Conservation (phyloP, 2,113 vertebrate species). For the Taurulus bubalis region DNA sequence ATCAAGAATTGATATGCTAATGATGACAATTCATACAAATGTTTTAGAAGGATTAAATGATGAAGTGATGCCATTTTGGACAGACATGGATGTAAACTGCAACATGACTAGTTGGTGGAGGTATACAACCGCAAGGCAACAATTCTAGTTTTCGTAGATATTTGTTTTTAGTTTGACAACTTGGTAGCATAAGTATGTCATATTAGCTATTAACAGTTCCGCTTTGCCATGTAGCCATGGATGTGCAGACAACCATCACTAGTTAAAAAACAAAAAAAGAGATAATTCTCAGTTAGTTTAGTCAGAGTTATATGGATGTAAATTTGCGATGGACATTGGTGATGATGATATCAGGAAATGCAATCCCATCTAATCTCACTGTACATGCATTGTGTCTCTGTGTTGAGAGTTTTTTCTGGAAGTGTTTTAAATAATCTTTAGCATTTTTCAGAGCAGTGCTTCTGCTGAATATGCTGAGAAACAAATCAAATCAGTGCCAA, state of each 20-base stretch:
- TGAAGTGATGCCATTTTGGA: background rate
- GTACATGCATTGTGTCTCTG: background rate
- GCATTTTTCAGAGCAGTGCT: background rate
- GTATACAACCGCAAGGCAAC: background rate
- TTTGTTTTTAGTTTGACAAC: background rate
- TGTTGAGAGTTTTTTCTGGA: background rate
- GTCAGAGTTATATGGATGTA: background rate
- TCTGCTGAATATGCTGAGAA: background rate
- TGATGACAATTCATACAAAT: background rate
- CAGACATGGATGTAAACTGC: background rate
- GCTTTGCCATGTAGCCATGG: background rate
- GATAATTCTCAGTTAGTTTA: background rate
- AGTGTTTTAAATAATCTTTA: constrained; percentile 1
- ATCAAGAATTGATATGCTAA: background rate
- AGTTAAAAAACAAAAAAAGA: background rate
- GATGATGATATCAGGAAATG: background rate
- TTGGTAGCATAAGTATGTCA: background rate
- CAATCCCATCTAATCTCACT: background rate
- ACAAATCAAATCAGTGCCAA: background rate
- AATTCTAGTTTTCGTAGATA: background rate
- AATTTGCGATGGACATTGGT: background rate
- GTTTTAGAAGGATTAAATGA: background rate
- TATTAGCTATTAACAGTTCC: background rate
- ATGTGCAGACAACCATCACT: background rate
- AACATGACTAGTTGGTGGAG: background rate